A percentile compares a stretch with the other conserved stretches of the same genome.
These are phyloP conservation scores for Laterallus jamaicensis DNA, from an alignment of 2,113 vertebrate species.

Conservation along the genomic window DNA sequence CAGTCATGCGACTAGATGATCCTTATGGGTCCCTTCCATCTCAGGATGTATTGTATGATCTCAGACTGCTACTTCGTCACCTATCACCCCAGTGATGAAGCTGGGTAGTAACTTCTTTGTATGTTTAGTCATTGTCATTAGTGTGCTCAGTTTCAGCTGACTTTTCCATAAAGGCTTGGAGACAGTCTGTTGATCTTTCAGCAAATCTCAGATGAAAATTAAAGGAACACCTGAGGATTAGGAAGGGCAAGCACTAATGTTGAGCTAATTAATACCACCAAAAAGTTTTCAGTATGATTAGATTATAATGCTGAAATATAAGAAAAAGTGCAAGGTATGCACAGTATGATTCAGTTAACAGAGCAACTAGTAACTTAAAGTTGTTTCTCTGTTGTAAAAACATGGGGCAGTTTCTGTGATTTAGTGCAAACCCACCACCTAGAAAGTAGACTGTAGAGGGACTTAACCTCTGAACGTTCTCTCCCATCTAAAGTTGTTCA, in stretches of 20 bases:
- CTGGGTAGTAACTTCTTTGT: not conserved
- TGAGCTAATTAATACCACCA: not conserved
- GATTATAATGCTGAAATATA: not conserved
- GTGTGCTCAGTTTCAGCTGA: not conserved
- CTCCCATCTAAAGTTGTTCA: not conserved
- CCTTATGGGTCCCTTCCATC: no score
- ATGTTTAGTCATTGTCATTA: not conserved
- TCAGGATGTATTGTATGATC: not conserved
- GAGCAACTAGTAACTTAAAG: not conserved
- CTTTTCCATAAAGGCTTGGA: not conserved
- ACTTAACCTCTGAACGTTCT: not conserved
- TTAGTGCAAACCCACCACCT: not conserved
- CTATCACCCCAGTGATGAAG: not conserved
- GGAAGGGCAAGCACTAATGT: not conserved
- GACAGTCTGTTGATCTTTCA: not conserved
- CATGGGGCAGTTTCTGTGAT: not conserved
- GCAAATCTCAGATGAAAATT: conserved; percentile 5
- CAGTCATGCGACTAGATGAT: no score
- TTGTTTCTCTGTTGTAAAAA: not conserved
- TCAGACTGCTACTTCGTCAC: not conserved
- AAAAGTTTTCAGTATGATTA: not conserved
- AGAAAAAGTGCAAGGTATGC: not conserved
- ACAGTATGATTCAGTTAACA: not conserved
- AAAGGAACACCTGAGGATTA: not conserved
- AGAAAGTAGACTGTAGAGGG: not conserved